Evolutionary conservation across 2,888 invertebrate genomes (phyloP), one percentile per base, ranked within the genome.

Genomic region (Chorisops tibialis): DNA sequence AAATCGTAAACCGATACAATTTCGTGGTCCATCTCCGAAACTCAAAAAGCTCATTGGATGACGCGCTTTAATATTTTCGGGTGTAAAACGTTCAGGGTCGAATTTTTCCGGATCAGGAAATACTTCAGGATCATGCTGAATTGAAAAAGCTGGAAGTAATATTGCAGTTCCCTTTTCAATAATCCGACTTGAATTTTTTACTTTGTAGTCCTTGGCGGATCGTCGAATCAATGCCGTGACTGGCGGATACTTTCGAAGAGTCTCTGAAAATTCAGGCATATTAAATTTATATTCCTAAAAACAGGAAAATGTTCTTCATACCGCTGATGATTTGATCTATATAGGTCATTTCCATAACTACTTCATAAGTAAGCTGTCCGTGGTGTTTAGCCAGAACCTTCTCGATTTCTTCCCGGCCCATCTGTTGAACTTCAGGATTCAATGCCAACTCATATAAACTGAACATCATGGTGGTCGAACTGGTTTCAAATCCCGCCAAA

Each of bases 21-120:
- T 61, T 4, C 61, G 18, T 2, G 61, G 61, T 21, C 50, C 50
- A 16, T 41, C 59, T 11, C 59, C 59, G 35, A 59, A 59, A n/a
- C 45, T 18, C 16, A 59, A 39, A 7, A 43, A 59, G 6, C 21
- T 4, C 4, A n/a, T 14, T 21, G 39, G 19, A 47, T 47, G 80
- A 65, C 81, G 68, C 52, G 75, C 78, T 0, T 77, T 73, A 66
- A 81, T 82, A 49, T 80, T 80, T 67, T 81, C 81, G n/a, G 76
- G 73, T 1, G 76, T 71, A 70, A 84, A 84, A 68, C 84, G 73
- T 16, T 84, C 82, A 0, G 84, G 84, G 43, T 81, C 78, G 62
- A 84, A 84, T 49, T 76, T 79, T 6, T 81, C 77, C 2, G 85
- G 85, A 7, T 85, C 76, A 1, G 82, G 81, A 65, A 80, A 83